Conservation (phyloP, 1,140 invertebrate species). For the Whitmania pigra region DNA sequence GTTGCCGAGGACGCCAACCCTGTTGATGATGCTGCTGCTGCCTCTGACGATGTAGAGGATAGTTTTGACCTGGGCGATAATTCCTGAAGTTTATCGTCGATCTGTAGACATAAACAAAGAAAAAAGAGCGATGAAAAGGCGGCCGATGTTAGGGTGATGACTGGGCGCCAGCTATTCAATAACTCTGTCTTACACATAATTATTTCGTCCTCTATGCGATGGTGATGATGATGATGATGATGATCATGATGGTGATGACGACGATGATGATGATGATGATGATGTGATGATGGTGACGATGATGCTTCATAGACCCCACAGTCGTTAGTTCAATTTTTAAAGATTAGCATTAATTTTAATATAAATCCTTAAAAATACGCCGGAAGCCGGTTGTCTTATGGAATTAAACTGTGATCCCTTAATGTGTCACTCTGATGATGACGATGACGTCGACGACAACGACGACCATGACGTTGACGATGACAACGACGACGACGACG, state of each 20-base stretch:
- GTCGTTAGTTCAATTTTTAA: too few species aligned
- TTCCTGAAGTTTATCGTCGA: conserved; percentile 5
- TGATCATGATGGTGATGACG: conserved; percentile 15
- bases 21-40: neutral
- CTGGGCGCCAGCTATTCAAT: too few species aligned
- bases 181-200: too few species aligned
- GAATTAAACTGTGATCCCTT: too few species aligned
- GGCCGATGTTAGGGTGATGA: too few species aligned
- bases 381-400: too few species aligned
- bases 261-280: neutral
- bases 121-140: too few species aligned
- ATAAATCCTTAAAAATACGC: too few species aligned
- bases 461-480: conserved; percentile 12
- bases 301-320: too few species aligned
- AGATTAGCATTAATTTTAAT: too few species aligned
- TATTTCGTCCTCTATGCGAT: neutral
- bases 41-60: conserved; percentile 8
- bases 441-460: conserved; percentile 15
- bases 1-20: neutral
- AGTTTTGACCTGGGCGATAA: neutral
- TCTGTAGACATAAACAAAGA: neutral
- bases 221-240: conserved; percentile 18
- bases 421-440: too few species aligned
- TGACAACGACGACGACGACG: neutral
- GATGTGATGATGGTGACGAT: too few species aligned